Conservation (phyloP, 2,888 invertebrate genomes). For the Heliconius ethilla region DNA sequence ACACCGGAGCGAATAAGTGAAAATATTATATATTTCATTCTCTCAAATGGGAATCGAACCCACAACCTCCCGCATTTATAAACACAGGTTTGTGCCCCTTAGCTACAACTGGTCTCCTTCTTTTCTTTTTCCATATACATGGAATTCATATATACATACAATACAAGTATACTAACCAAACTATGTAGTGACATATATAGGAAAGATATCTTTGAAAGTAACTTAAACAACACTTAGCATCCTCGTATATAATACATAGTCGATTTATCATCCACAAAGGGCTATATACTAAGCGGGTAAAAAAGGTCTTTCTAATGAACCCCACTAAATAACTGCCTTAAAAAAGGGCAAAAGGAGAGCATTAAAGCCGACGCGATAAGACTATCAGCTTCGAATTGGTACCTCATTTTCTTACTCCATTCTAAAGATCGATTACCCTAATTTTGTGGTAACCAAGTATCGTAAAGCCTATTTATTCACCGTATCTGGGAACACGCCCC, state of each 20-base stretch:
- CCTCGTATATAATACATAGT: background rate
- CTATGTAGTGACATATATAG: no score
- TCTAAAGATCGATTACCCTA: conserved; percentile 53
- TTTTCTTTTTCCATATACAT: background rate
- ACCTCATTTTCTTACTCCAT: conserved; percentile 47
- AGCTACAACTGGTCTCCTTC: background rate
- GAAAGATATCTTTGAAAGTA: background rate
- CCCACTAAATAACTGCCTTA: conserved; percentile 21
- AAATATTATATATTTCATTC: background rate
- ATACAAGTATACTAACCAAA: background rate
- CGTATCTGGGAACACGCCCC: conserved; percentile 47
- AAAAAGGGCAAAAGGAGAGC: conserved; percentile 32
- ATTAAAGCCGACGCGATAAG: conserved; percentile 43
- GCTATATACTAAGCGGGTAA: conserved; percentile 9
- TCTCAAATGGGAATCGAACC: background rate
- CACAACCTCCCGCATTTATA: background rate
- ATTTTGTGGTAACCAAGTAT: conserved; percentile 48
- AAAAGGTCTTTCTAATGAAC: conserved; percentile 32
- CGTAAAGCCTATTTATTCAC: conserved; percentile 47
- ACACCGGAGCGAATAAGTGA: background rate
- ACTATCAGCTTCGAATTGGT: conserved; percentile 47
- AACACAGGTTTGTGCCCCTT: background rate
- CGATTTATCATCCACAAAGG: conserved; percentile 12
- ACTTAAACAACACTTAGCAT: background rate
- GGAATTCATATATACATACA: no score